Conservation (phyloP, 1,140 invertebrate genomes). For the Condylostylus longicornis region DNA sequence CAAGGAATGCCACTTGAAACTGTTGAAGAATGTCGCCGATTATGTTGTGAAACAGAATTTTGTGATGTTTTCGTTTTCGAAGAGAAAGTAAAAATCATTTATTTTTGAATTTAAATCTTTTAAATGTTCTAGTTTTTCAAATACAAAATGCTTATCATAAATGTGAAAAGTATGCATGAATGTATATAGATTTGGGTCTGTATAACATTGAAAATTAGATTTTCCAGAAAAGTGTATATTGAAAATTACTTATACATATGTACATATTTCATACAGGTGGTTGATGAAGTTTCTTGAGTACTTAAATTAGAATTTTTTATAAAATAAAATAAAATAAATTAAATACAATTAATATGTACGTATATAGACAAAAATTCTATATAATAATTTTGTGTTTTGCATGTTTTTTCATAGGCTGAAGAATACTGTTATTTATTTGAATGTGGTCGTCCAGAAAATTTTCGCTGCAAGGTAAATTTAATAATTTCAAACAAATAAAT, state of each 20-base stretch:
- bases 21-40: conserved; percentile 62
- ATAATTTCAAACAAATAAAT: too few species aligned
- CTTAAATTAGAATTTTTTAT: too few species aligned
- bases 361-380: too few species aligned
- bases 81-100: conserved; percentile 70
- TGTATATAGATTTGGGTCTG: too few species aligned
- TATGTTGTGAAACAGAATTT: conserved; percentile 70
- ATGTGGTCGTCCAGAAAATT: conserved; percentile 74
- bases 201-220: too few species aligned
- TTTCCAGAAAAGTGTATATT: too few species aligned
- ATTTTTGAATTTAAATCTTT: not conserved
- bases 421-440: conserved; percentile 85
- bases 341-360: too few species aligned
- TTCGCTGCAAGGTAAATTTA: conserved; percentile 88
- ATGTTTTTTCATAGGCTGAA: too few species aligned
- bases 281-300: too few species aligned
- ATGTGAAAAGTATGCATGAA: not conserved
- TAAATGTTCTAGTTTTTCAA: not conserved
- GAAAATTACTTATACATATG: too few species aligned
- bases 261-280: too few species aligned
- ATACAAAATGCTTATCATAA: not conserved
- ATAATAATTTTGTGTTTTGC: conserved; percentile 16
- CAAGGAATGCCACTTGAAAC: conserved; percentile 67
- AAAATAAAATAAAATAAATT: too few species aligned
- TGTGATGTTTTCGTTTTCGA: conserved; percentile 89